These are phyloP conservation scores for Phylloscopus whistleri DNA, from an alignment of 2,113 vertebrate species.

Conservation along the genomic window DNA sequence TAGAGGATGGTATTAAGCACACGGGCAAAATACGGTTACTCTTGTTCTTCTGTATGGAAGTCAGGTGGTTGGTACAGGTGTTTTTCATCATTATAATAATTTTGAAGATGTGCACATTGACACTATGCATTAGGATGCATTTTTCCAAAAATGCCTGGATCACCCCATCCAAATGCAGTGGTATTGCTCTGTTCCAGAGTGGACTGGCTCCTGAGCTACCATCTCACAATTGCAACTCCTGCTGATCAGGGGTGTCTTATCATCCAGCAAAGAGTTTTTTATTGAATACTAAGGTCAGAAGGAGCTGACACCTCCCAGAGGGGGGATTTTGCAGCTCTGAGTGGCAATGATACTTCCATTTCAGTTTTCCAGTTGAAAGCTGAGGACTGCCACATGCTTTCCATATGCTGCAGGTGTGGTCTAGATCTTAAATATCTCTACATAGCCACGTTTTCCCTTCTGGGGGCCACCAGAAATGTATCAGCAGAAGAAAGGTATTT, in stretches of 20 bases:
- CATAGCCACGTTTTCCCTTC: neutral
- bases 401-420: neutral
- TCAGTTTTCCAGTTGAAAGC: neutral
- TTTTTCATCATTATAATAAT: fast-evolving
- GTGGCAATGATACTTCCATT: neutral
- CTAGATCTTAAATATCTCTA: neutral
- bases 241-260: neutral
- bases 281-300: neutral
- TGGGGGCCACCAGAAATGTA: neutral
- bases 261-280: neutral
- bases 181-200: neutral
- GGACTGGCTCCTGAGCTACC: neutral
- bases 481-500: neutral
- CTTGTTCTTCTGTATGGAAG: neutral
- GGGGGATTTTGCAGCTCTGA: neutral
- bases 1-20: neutral
- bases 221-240: neutral
- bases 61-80: neutral
- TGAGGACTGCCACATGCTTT: neutral
- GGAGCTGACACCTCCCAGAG: neutral
- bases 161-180: neutral
- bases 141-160: neutral
- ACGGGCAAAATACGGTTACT: neutral
- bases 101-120: neutral
- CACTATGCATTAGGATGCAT: neutral